These are phyloP conservation scores for Diaphora mendica DNA, from an alignment of 2,888 invertebrate genomes.

Conservation along the genomic window DNA sequence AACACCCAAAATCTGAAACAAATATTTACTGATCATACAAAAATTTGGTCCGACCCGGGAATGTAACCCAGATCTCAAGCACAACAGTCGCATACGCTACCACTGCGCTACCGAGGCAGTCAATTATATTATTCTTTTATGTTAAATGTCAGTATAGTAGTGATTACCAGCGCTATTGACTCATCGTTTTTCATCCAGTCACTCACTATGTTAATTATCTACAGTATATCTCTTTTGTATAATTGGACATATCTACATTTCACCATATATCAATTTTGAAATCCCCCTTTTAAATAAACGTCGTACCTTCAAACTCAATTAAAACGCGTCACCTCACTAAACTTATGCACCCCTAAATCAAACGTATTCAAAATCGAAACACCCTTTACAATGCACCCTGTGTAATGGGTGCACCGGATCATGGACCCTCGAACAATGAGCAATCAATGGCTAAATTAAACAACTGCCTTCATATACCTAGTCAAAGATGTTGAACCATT, in stretches of 20 bases:
- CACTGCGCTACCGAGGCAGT: too few relatives aligned
- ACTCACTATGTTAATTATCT: background rate
- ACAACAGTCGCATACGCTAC: too few relatives aligned
- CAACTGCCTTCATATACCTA: slow-evolving; percentile 69
- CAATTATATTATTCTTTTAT: too few relatives aligned
- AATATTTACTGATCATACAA: too few relatives aligned
- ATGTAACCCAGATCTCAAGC: too few relatives aligned
- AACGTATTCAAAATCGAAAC: slow-evolving; percentile 63
- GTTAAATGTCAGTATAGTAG: too few relatives aligned
- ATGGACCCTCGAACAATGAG: slow-evolving; percentile 77
- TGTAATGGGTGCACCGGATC: slow-evolving; percentile 61
- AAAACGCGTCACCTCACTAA: slow-evolving; percentile 58
- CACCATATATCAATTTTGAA: slow-evolving; percentile 25
- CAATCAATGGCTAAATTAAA: slow-evolving; percentile 85
- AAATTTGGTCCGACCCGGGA: too few relatives aligned
- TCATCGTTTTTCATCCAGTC: background rate
- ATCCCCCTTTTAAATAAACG: slow-evolving; percentile 33
- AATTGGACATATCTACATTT: slow-evolving; percentile 12
- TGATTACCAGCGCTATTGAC: background rate
- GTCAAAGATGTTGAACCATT: slow-evolving; percentile 14
- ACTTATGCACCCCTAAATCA: slow-evolving; percentile 73
- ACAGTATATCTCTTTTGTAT: background rate
- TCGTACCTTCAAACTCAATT: slow-evolving; percentile 58
- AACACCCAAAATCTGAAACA: too few relatives aligned
- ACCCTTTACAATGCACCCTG: slow-evolving; percentile 72